Conservation (phyloP, 2,113 vertebrate genomes). For the Austrofundulus limnaeus region DNA sequence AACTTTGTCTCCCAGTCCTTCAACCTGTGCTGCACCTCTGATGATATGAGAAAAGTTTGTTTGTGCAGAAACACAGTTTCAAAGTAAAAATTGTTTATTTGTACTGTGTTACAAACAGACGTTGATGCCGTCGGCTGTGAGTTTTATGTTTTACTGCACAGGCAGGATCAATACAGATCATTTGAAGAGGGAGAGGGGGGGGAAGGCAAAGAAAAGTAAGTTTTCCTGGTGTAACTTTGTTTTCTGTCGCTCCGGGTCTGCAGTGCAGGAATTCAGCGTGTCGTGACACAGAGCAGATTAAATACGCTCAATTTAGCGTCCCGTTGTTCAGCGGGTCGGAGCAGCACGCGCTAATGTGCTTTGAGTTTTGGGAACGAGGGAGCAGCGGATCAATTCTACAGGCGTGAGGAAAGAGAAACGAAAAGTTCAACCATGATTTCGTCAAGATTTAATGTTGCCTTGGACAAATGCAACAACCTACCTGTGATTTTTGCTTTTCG, state of each 20-base stretch:
- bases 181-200: too few relatives aligned
- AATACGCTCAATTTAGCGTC: conserved; percentile 1
- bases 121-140: neutral
- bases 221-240: neutral
- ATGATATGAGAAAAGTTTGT: too few relatives aligned
- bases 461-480: neutral
- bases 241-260: neutral
- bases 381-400: neutral
- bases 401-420: neutral
- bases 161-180: neutral
- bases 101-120: neutral
- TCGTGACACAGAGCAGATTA: neutral
- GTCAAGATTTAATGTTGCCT: neutral
- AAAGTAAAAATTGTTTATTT: too few relatives aligned
- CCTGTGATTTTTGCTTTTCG: too few relatives aligned
- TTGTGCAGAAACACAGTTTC: too few relatives aligned
- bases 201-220: neutral
- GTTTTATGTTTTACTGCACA: neutral
- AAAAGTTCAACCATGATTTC: neutral
- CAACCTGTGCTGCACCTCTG: too few relatives aligned
- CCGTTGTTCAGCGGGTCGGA: conserved; percentile 1
- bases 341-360: neutral
- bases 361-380: neutral
- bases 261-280: neutral
- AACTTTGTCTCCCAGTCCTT: too few relatives aligned